Evolutionary conservation across 2,888 invertebrate genomes (phyloP), one percentile per base, ranked within the genome.

Genomic region (Galeruca laticollis): DNA sequence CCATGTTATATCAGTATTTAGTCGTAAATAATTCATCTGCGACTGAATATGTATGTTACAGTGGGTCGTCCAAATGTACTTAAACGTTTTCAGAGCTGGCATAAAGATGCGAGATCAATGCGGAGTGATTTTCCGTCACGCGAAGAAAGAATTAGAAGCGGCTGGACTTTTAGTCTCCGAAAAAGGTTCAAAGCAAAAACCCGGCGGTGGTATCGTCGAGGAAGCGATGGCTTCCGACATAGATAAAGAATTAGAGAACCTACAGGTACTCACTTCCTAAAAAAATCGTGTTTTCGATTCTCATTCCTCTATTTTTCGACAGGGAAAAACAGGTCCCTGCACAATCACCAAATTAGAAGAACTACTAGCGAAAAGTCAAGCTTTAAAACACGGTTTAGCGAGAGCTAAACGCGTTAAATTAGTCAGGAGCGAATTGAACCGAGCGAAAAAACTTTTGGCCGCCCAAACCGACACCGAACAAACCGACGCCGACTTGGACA

Each of bases 61-160:
- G 26, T 3, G 26, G 26, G 26, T 0, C 26, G 3, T 26, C 26
- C 26, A 26, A 26, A 26, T 6, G 2, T 26, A 26, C 6, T 26
- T 26, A 26, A 5, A 26, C 26, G 26, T 40, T 65, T 66, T 40
- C 20, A 76, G 72, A 31, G 74, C 73, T 56, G 71, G 49, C n/a
- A 69, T 72, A 52, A 75, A 94, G 81, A 93, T 98, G 92, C 90
- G 95, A 47, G 97, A 97, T 77, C 95, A 95, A 86, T 96, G 97
- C 70, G 89, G 90, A 21, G 88, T 90, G 0, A 88, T 97, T 54
- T 93, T 98, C 81, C 90, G 93, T 1, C 91, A 92, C 80, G 93
- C 94, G 9, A 89, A 93, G 0, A 91, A 93, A 73, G 94, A 94
- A 79, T 88, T 93, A 15, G 89, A 90, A 69, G 85, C 87, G 18